Evolutionary conservation across 2,113 vertebrate species (phyloP).

Genomic region (Megatriorchis doriae): DNA sequence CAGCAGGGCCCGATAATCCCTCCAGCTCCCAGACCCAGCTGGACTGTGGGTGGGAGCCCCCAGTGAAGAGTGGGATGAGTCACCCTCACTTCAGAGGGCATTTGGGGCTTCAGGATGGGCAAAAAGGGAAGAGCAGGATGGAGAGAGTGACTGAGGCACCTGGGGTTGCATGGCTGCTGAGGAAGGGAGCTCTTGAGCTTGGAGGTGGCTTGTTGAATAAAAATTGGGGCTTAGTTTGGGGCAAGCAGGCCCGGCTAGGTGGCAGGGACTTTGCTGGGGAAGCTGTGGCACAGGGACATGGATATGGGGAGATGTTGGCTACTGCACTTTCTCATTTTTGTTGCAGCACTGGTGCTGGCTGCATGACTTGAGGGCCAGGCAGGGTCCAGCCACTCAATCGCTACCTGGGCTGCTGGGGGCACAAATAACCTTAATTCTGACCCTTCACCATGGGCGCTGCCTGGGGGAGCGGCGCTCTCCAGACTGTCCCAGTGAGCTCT

Average conservation of each 20-base stretch:
- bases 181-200: neutral
- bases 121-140: neutral
- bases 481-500: rapidly evolving
- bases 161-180: neutral
- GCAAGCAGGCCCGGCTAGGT: neutral
- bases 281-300: neutral
- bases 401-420: neutral
- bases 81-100: neutral
- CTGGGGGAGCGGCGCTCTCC: neutral
- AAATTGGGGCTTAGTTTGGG: neutral
- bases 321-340: neutral
- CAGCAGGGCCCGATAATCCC: neutral
- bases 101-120: neutral
- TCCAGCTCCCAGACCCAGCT: neutral
- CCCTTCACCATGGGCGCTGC: neutral
- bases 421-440: neutral
- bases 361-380: neutral
- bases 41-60: neutral
- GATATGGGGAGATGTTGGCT: neutral
- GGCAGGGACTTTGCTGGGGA: neutral
- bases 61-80: neutral
- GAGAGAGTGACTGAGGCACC: neutral
- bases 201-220: neutral
- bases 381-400: rapidly evolving
- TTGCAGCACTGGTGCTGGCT: neutral